phyloP scores from a whole-genome alignment of 2,888 invertebrate species.

The Drosophila subquinaria region DNA sequence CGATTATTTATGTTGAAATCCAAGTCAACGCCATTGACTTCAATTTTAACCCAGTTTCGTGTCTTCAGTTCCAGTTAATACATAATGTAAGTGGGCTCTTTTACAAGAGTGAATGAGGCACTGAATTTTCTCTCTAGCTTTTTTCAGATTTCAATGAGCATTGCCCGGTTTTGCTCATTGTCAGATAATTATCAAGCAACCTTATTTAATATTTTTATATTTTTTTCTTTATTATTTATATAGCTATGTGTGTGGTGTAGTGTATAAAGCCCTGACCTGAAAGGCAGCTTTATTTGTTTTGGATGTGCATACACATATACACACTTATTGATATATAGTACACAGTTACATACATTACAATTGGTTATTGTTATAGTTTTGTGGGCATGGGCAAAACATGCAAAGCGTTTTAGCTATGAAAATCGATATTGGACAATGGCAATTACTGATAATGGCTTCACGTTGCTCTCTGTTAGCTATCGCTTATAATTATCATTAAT shows the following conservation, averaged over 20 bases:
- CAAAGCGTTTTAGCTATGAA: conserved; percentile 64
- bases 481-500: conserved; percentile 58
- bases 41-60: conserved; percentile 57
- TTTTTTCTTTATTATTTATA: conserved; percentile 20
- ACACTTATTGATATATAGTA: background rate
- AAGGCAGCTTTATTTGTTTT: conserved; percentile 62
- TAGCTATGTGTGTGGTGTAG: conserved; percentile 21
- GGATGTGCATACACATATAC: conserved; percentile 26
- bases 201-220: conserved; percentile 22
- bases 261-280: conserved; percentile 73
- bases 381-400: conserved; percentile 56
- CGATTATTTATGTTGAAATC: conserved; percentile 66
- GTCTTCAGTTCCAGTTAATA: conserved; percentile 18
- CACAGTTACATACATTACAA: conserved; percentile 15
- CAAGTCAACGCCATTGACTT: conserved; percentile 54
- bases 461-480: conserved; percentile 22
- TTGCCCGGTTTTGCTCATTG: conserved; percentile 61
- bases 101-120: background rate
- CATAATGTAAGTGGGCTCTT: background rate
- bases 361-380: conserved; percentile 35
- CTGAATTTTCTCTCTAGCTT: conserved; percentile 35
- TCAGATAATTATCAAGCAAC: conserved; percentile 73
- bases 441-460: conserved; percentile 71
- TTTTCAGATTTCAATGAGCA: conserved; percentile 46
- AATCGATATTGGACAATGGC: conserved; percentile 76